These are phyloP conservation scores for Dorcus parallelipipedus DNA, from an alignment of 2,888 invertebrate genomes.

Conservation along the genomic window DNA sequence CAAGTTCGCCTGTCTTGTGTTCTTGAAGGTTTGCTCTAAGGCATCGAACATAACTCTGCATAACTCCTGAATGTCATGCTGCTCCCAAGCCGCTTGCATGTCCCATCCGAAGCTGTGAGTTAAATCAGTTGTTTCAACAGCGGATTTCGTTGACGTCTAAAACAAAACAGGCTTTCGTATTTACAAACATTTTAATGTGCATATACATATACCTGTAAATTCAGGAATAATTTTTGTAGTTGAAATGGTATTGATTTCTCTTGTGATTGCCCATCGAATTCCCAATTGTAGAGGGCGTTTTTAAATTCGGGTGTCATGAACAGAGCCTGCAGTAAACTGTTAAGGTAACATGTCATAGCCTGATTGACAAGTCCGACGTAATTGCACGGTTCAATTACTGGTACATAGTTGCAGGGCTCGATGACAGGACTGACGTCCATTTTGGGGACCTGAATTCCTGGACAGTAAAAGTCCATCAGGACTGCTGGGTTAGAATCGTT, in stretches of 20 bases:
- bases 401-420: conserved; percentile 55
- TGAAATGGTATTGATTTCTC: conserved; percentile 80
- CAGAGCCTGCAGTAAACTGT: conserved; percentile 81
- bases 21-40: conserved; percentile 77
- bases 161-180: conserved; percentile 6
- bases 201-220: conserved; percentile 62
- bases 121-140: conserved; percentile 82
- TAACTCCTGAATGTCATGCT: conserved; percentile 88
- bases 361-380: conserved; percentile 84
- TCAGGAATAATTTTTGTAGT: conserved; percentile 79
- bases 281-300: conserved; percentile 83
- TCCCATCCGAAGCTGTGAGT: conserved; percentile 91
- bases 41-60: conserved; percentile 91
- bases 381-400: conserved; percentile 31
- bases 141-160: conserved; percentile 71
- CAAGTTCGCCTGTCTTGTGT: conserved; percentile 75
- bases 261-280: conserved; percentile 66
- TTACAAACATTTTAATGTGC: background rate
- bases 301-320: conserved; percentile 92
- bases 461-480: conserved; percentile 24
- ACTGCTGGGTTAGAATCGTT: conserved; percentile 21
- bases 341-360: conserved; percentile 90
- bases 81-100: conserved; percentile 85
- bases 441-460: conserved; percentile 11
- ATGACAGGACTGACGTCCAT: conserved; percentile 6